phyloP scores from a whole-genome alignment of 2,113 vertebrate species.

The Saimiri boliviensis region DNA sequence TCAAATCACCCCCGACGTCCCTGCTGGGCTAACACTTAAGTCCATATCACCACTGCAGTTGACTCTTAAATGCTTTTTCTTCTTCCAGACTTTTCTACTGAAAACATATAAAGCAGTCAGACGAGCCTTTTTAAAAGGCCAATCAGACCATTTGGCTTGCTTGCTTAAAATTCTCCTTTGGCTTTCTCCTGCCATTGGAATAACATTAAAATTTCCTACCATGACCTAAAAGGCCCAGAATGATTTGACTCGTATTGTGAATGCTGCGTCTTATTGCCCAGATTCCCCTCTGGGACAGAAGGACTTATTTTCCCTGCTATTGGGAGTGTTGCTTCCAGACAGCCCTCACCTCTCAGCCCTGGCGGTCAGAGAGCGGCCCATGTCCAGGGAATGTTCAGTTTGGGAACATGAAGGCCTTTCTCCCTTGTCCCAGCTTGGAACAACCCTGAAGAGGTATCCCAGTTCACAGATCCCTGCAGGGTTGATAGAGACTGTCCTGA shows the following conservation, averaged over 20 bases:
- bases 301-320: not conserved
- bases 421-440: not conserved
- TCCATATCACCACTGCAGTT: too few relatives aligned
- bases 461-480: not conserved
- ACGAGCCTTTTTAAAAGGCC: not conserved
- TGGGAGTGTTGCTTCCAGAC: too few relatives aligned
- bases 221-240: not conserved
- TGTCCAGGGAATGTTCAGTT: not conserved
- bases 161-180: conserved; percentile 23
- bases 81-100: not conserved
- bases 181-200: not conserved
- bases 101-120: not conserved
- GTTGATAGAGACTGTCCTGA: not conserved
- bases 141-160: not conserved
- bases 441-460: not conserved
- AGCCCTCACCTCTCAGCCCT: not conserved
- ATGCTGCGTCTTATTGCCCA: not conserved
- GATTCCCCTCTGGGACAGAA: not conserved
- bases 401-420: not conserved
- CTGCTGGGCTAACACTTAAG: not conserved
- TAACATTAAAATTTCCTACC: not conserved
- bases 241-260: not conserved
- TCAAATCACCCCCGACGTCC: not conserved
- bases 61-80: not conserved
- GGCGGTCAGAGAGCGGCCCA: not conserved